These are phyloP conservation scores for Crotalus helleri DNA, from an alignment of 2,113 vertebrate species.

Conservation along the genomic window DNA sequence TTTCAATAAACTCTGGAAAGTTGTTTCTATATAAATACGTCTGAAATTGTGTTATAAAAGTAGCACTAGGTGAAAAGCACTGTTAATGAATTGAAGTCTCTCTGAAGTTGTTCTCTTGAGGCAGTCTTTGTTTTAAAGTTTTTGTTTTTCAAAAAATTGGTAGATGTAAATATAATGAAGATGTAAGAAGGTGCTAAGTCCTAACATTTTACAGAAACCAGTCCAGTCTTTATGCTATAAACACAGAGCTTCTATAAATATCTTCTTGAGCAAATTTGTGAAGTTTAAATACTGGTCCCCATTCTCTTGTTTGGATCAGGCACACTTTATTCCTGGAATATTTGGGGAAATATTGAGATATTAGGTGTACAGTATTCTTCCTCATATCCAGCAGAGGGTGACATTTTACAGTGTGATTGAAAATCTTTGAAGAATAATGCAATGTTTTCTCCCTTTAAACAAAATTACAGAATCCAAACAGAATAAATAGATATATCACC, in stretches of 20 bases:
- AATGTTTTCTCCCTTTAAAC: slow-evolving; percentile 42
- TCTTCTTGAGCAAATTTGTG: background rate
- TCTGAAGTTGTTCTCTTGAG: background rate
- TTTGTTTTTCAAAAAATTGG: background rate
- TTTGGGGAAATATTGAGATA: slow-evolving; percentile 29
- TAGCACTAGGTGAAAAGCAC: background rate
- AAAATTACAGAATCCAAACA: background rate
- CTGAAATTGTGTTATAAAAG: background rate
- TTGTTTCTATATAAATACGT: background rate
- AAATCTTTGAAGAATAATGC: slow-evolving; percentile 42
- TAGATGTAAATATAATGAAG: background rate
- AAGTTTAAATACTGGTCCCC: background rate
- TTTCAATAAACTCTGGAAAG: background rate
- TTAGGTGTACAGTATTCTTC: slow-evolving; percentile 13
- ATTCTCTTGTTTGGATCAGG: background rate
- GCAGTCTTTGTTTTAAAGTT: background rate
- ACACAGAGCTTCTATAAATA: background rate
- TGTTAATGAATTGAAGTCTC: background rate
- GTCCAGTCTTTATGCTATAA: background rate
- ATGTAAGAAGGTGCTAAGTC: background rate
- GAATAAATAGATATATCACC: slow-evolving; percentile 7
- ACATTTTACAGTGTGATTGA: slow-evolving; percentile 57
- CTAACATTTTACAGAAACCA: background rate
- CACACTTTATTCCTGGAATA: slow-evolving; percentile 10
- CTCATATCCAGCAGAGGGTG: slow-evolving; percentile 55